Evolutionary conservation across 2,888 invertebrate genomes (phyloP).

Genomic region (Aspidiotus rigidus): DNA sequence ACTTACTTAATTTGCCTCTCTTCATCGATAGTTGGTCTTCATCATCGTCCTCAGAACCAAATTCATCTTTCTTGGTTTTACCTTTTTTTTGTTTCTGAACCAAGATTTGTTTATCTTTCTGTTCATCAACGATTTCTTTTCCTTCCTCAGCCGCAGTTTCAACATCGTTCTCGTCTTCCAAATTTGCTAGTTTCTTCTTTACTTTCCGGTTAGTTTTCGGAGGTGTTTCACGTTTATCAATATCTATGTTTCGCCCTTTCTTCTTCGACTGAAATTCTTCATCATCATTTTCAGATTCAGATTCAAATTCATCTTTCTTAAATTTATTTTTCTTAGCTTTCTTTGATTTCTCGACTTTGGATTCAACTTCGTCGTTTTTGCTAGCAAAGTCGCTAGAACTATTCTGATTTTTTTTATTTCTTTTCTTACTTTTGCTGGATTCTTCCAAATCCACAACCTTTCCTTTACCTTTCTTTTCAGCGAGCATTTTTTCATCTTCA

Average conservation of each 20-base stretch:
- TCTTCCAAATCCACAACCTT: constrained; percentile 35
- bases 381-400: constrained; percentile 41
- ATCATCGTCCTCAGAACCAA: not conserved
- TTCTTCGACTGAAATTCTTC: constrained; percentile 5
- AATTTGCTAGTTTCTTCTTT: constrained; percentile 17
- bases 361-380: constrained; percentile 37
- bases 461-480: constrained; percentile 37
- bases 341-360: not conserved
- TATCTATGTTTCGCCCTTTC: not conserved
- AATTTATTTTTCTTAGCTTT: not conserved
- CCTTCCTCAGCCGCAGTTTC: constrained; percentile 1
- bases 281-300: constrained; percentile 26
- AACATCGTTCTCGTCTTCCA: constrained; percentile 37
- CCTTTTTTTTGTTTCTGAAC: not conserved
- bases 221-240: not conserved
- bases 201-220: constrained; percentile 7
- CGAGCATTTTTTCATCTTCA: constrained; percentile 13
- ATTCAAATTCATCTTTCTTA: constrained; percentile 37
- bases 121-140: not conserved
- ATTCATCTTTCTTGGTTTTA: not conserved
- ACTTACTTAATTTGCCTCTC: not conserved
- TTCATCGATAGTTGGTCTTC: not conserved
- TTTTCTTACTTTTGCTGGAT: constrained; percentile 34
- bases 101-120: not conserved
- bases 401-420: constrained; percentile 35